Conservation (phyloP, 23 tunicate genomes). For the Trididemnum miniatum region DNA sequence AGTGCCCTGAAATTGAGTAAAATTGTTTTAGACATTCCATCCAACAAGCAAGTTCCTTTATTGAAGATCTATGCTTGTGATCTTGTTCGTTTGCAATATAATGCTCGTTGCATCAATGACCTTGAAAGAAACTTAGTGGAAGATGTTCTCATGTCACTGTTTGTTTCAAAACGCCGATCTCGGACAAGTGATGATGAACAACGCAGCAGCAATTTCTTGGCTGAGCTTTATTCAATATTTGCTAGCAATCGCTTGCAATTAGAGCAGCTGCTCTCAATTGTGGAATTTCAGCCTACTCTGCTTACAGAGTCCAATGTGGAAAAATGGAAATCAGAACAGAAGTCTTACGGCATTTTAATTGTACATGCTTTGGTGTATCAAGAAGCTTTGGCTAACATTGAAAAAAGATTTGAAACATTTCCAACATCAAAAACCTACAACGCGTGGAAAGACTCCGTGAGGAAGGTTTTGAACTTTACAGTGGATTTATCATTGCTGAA, state of each 20-base stretch:
- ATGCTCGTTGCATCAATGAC: too few relatives aligned
- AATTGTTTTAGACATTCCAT: not conserved
- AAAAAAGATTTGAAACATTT: constrained; percentile 16
- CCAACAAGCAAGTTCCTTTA: not conserved
- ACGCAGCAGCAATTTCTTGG: not conserved
- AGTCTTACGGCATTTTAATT: not conserved
- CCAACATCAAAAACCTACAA: not conserved
- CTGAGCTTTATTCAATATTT: not conserved
- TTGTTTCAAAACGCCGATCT: too few relatives aligned
- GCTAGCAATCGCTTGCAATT: not conserved
- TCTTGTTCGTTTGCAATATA: constrained; percentile 25
- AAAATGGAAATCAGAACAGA: constrained; percentile 12
- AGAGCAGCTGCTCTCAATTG: not conserved
- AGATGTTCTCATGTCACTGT: too few relatives aligned
- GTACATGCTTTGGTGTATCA: constrained; percentile 3
- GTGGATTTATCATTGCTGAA: not conserved
- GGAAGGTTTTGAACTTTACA: not conserved
- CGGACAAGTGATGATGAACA: too few relatives aligned
- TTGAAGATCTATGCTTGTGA: not conserved
- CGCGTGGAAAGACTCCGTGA: constrained; percentile 16
- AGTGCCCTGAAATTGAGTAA: not conserved
- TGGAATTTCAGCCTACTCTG: constrained; percentile 27
- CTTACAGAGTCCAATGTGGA: not conserved
- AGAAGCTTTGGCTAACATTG: not conserved
- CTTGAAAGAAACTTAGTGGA: not conserved